phyloP scores from a whole-genome alignment of 1,140 invertebrate species.

The Hesperophylax magnus region DNA sequence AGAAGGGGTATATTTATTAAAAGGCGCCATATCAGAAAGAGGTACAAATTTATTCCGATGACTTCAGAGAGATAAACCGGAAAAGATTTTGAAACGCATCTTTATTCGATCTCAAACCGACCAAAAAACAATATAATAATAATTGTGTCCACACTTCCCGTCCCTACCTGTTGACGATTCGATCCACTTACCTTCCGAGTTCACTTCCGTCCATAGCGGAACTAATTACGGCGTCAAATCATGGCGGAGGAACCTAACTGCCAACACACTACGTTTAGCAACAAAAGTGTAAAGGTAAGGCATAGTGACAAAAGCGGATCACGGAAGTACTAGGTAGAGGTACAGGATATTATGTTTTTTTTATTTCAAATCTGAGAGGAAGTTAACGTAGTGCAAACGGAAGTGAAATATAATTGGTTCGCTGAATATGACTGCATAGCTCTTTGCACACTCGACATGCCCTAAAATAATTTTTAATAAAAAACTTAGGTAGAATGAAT shows the following conservation, averaged over 20 bases:
- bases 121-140: too few species aligned
- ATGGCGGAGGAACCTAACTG: conserved; percentile 2
- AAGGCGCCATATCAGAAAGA: too few species aligned
- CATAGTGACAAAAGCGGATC: background rate
- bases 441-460: too few species aligned
- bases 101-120: too few species aligned
- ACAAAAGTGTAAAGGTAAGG: background rate
- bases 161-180: conserved; percentile 9
- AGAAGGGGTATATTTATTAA: too few species aligned
- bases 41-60: too few species aligned
- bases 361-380: too few species aligned
- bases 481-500: too few species aligned
- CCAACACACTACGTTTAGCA: background rate
- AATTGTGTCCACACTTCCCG: background rate
- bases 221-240: conserved; percentile 34
- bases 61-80: too few species aligned
- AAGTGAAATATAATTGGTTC: conserved; percentile 1
- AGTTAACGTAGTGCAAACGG: background rate
- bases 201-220: conserved; percentile 30
- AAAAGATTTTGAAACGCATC: too few species aligned
- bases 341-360: background rate
- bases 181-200: background rate
- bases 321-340: background rate
- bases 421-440: background rate
- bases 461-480: too few species aligned